phyloP scores from a whole-genome alignment of 2,797 vertebrate species.

The Eulemur albifrons region DNA sequence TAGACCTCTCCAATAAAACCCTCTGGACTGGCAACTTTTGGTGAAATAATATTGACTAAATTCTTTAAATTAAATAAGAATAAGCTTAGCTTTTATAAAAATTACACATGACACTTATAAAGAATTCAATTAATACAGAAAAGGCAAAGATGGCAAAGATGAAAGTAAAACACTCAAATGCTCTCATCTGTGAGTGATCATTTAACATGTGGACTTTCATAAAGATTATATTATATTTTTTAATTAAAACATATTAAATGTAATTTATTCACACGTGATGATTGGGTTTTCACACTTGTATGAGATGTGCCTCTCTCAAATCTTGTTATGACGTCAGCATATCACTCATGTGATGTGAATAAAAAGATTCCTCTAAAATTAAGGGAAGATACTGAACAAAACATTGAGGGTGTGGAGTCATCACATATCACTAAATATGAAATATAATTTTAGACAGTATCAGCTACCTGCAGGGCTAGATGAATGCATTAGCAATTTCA shows the following conservation, averaged over 20 bases:
- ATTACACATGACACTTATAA: background rate
- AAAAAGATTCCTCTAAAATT: background rate
- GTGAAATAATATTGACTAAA: background rate
- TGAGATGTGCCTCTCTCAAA: background rate
- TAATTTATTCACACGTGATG: background rate
- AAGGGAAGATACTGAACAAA: constrained; percentile 28
- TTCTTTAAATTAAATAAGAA: background rate
- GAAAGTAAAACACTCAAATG: background rate
- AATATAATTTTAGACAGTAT: background rate
- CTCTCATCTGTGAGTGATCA: background rate
- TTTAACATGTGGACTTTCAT: background rate
- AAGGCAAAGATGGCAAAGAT: background rate
- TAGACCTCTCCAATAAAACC: background rate
- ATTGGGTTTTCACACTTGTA: background rate
- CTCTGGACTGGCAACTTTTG: background rate
- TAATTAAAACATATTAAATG: background rate
- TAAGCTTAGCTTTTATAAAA: background rate
- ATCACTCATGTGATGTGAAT: background rate
- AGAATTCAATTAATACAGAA: background rate
- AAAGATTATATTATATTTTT: background rate
- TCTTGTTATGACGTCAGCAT: background rate
- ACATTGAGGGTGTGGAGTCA: background rate
- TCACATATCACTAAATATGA: constrained; percentile 30
- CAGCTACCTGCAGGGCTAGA: background rate
- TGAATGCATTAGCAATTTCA: constrained; percentile 3